phyloP scores from a whole-genome alignment of 2,113 vertebrate genomes.

The Stegostoma tigrinum region DNA sequence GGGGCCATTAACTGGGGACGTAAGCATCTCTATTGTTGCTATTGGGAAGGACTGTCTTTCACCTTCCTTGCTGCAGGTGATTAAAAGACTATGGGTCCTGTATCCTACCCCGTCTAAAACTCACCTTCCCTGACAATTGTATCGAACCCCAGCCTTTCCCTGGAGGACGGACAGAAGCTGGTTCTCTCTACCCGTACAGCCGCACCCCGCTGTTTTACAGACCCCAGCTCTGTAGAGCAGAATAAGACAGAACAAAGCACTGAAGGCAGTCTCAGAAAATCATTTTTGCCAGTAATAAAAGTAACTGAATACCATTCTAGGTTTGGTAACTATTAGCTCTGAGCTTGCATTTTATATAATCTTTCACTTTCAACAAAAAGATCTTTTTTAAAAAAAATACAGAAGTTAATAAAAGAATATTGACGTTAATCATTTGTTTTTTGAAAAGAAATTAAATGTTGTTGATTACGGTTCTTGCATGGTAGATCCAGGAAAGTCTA shows the following conservation, averaged over 20 bases:
- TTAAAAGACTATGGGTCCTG: too few relatives aligned
- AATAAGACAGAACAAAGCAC: neutral
- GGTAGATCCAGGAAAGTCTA: neutral
- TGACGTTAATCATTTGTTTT: neutral
- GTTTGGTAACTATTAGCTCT: neutral
- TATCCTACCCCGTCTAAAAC: too few relatives aligned
- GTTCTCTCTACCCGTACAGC: neutral
- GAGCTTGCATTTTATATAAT: neutral
- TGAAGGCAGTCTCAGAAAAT: neutral
- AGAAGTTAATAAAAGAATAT: neutral
- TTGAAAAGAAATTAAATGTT: neutral
- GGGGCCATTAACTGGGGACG: too few relatives aligned
- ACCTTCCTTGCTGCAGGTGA: too few relatives aligned
- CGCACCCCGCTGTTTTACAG: neutral
- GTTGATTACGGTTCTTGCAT: neutral
- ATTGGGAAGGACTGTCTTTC: too few relatives aligned
- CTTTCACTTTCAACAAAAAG: neutral
- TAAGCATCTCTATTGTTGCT: too few relatives aligned
- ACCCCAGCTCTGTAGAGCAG: neutral
- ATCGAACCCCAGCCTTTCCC: too few relatives aligned
- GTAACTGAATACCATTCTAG: neutral
- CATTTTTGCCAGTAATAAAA: neutral
- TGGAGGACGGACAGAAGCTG: neutral
- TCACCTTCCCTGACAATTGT: too few relatives aligned
- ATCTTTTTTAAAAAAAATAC: neutral